Conservation (phyloP, 2,797 vertebrate genomes). For the Parauchenoglanis punctatus region DNA sequence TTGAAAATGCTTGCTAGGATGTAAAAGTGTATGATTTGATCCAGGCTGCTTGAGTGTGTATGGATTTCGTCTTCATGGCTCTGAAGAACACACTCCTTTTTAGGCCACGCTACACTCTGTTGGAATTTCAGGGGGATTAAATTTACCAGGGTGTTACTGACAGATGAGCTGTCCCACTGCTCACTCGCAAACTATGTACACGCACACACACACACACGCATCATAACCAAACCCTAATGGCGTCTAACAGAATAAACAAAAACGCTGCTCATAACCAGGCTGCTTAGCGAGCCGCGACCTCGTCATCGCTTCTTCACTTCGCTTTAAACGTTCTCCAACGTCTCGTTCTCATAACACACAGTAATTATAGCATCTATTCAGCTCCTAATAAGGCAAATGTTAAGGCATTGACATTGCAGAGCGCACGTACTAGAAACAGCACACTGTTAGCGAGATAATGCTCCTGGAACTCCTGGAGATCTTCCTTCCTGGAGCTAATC, state of each 20-base stretch:
- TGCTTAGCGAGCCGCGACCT: background rate
- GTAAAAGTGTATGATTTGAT: background rate
- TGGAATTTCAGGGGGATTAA: conserved; percentile 6
- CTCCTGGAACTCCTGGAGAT: background rate
- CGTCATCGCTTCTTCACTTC: background rate
- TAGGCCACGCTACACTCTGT: conserved; percentile 15
- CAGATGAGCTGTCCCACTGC: conserved; percentile 9
- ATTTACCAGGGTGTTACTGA: conserved; percentile 18
- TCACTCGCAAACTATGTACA: background rate
- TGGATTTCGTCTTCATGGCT: background rate
- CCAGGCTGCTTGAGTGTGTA: background rate
- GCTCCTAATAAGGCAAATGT: conserved; percentile 40
- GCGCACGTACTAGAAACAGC: no score
- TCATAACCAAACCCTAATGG: background rate
- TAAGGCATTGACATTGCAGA: background rate
- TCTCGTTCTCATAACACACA: conserved; percentile 6
- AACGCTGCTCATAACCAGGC: background rate
- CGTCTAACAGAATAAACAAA: conserved; percentile 18
- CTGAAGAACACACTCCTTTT: conserved; percentile 25
- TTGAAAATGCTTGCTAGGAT: background rate
- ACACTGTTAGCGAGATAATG: background rate
- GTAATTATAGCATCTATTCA: background rate
- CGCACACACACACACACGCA: background rate
- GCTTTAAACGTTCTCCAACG: background rate
- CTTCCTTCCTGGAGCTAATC: background rate